Percentiles rank a stretch among this genome's conserved stretches.
Evolutionary conservation across 2,888 invertebrate species (phyloP).

Genomic region (Melieria crassipennis): DNA sequence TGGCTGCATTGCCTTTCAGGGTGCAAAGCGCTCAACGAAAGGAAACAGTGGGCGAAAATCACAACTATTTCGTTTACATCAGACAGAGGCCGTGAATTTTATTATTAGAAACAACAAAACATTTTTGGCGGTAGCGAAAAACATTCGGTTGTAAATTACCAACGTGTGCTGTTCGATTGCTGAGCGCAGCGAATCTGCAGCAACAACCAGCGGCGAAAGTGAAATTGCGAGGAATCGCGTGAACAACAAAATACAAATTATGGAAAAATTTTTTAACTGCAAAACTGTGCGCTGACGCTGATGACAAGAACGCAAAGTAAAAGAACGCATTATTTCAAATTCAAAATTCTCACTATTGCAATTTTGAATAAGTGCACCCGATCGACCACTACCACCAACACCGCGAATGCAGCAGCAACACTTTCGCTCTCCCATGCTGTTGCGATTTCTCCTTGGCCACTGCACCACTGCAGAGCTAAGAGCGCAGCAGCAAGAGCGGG

Average conservation of each 20-base stretch:
- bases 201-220: slow-evolving; percentile 1
- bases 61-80: neutral
- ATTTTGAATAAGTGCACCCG: too few relatives aligned
- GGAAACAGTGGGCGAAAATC: slow-evolving; percentile 5
- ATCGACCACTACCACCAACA: too few relatives aligned
- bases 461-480: too few relatives aligned
- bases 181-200: too few relatives aligned
- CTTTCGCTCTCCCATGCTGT: too few relatives aligned
- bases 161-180: too few relatives aligned
- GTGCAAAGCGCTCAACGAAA: slow-evolving; percentile 13
- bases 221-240: neutral
- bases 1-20: slow-evolving; percentile 27
- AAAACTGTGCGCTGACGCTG: neutral
- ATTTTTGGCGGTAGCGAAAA: too few relatives aligned
- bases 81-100: slow-evolving; percentile 42
- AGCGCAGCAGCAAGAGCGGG: too few relatives aligned
- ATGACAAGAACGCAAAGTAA: neutral
- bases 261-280: neutral
- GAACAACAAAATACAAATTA: neutral
- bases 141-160: too few relatives aligned
- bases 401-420: too few relatives aligned
- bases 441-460: too few relatives aligned
- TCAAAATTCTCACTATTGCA: too few relatives aligned
- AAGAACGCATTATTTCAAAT: neutral
- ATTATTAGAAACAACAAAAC: slow-evolving; percentile 34